Evolutionary conservation across 2,888 invertebrate species (phyloP), one percentile per base, ranked within the genome.

Genomic region (Drosophila mettleri): DNA sequence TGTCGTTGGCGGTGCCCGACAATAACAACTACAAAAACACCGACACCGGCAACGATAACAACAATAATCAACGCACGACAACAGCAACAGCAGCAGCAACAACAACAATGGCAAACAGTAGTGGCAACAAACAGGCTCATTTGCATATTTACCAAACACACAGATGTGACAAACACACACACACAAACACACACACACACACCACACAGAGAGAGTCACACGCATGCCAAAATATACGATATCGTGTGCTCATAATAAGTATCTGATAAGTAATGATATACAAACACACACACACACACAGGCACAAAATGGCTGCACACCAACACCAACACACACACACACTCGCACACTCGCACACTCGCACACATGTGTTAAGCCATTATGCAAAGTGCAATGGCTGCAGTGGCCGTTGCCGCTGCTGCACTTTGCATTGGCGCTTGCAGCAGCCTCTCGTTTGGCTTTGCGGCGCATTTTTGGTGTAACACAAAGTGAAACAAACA

Each of bases 251-350:
- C 79, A 89, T 89, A 89, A 88, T 88, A 89, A 89, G 88, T 88
- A 88, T 88, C 90, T 87, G 88, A 88, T 88, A 89, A 89, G 90
- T 89, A 89, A 89, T 88, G 88, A 88, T 88, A 88, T 89, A 89
- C 80, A 88, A 88, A 89, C 88, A 89, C 73, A 88, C 61, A 74
- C 61, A 74, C 69, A 70, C 48, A 63, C 45, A 48, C 84, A 70
- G 71, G 51, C 84, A 80, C 86, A 83, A 88, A 88, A 88, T 86
- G 87, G 85, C 87, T 73, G 88, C 73, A 88, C 58, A 81, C 86
- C 81, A 87, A 58, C 66, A 29, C 68, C 64, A 49, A 69, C 81
- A 80, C 62, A 71, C 64, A 46, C 59, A 53, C 59, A 18, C 48
- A 31, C 74, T 55, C 65, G 39, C 36, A 29, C 61, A 38, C 41